A percentile compares a stretch with the other conserved stretches of the same genome.
These are phyloP conservation scores for Charaxes varanes DNA, from an alignment of 1,140 invertebrate genomes.

Conservation along the genomic window DNA sequence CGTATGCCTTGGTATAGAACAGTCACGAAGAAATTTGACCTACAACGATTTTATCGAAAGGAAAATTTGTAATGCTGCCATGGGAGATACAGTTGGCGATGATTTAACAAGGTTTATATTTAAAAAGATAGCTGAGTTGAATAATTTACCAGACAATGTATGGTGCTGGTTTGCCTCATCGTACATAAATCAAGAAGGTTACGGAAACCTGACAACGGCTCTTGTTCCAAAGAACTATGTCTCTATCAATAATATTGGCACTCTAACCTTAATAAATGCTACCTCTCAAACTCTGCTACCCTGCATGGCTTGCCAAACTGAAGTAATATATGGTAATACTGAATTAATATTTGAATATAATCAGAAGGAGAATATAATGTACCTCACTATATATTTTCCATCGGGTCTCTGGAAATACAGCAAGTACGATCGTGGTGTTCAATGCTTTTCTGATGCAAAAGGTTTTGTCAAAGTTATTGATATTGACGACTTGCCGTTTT, in stretches of 20 bases:
- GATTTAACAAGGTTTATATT: slow-evolving; percentile 44
- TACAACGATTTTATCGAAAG: slow-evolving; percentile 36
- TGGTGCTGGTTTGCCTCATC: slow-evolving; percentile 53
- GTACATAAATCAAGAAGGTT: slow-evolving; percentile 1
- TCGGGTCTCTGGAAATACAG: slow-evolving; percentile 57
- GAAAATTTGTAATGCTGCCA: slow-evolving; percentile 37
- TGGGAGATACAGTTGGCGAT: slow-evolving; percentile 27
- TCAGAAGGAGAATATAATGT: slow-evolving; percentile 31
- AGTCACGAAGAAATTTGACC: slow-evolving; percentile 25
- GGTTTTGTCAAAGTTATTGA: slow-evolving; percentile 45
- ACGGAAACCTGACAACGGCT: slow-evolving; percentile 2
- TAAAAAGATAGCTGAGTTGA: slow-evolving; percentile 41
- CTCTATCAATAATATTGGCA: slow-evolving; percentile 44
- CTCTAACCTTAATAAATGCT: slow-evolving; percentile 29
- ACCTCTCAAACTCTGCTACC: slow-evolving; percentile 14
- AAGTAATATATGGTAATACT: slow-evolving; percentile 38
- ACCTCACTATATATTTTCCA: slow-evolving; percentile 51
- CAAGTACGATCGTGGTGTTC: slow-evolving; percentile 43
- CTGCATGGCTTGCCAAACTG: slow-evolving; percentile 52
- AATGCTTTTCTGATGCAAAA: slow-evolving; percentile 59
- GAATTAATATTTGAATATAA: slow-evolving; percentile 49
- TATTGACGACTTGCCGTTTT: slow-evolving; percentile 32
- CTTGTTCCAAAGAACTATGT: slow-evolving; percentile 18
- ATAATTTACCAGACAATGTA: slow-evolving; percentile 26
- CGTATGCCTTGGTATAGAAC: slow-evolving; percentile 50